Conservation (phyloP, 1,140 invertebrate species). For the Aphis craccivora region DNA sequence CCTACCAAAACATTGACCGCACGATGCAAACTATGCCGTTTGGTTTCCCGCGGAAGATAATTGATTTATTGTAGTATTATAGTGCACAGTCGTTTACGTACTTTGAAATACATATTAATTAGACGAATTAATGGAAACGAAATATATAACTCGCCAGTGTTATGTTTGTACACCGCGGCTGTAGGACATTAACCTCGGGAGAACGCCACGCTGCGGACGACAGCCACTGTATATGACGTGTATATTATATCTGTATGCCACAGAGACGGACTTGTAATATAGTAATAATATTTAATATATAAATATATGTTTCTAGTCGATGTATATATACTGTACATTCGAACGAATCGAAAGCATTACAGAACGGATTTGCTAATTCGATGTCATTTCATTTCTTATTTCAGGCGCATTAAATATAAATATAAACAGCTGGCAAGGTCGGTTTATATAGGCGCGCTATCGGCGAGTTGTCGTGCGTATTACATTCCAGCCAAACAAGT, state of each 20-base stretch:
- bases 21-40: neutral
- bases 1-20: neutral
- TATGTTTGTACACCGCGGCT: neutral
- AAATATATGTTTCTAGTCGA: neutral
- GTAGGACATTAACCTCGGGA: neutral
- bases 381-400: neutral
- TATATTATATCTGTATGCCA: neutral
- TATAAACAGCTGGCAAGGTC: neutral
- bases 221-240: neutral
- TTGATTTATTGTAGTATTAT: neutral
- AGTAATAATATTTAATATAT: neutral
- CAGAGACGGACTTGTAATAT: neutral
- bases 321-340: neutral
- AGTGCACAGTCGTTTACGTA: neutral
- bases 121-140: neutral
- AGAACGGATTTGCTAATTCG: neutral
- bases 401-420: neutral
- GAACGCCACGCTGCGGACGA: neutral
- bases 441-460: neutral
- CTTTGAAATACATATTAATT: neutral
- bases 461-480: neutral
- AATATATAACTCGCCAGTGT: neutral
- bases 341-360: conserved; percentile 16
- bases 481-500: neutral
- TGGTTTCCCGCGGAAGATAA: conserved; percentile 10